Percentiles rank a stretch among this genome's conserved stretches.
These are phyloP conservation scores for Oophaga sylvatica DNA, from an alignment of 2,797 vertebrate species.

Conservation along the genomic window DNA sequence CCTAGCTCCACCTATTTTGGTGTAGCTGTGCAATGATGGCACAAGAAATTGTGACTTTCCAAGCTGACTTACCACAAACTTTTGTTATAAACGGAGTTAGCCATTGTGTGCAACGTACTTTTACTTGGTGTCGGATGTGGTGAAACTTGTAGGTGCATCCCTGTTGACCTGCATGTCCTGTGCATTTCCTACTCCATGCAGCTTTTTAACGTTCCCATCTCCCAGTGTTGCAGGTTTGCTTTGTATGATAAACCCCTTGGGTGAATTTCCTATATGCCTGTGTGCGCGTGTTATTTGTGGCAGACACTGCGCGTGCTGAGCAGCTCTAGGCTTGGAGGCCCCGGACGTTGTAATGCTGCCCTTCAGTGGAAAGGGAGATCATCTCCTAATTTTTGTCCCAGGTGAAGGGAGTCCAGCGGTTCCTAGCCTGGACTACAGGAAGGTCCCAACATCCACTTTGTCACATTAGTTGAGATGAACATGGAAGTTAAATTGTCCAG, in stretches of 20 bases:
- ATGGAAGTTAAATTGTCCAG: slow-evolving; percentile 77
- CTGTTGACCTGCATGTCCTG: not conserved
- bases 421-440: slow-evolving; percentile 97
- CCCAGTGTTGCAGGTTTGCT: slow-evolving; percentile 76
- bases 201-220: slow-evolving; percentile 66
- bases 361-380: slow-evolving; percentile 90
- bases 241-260: slow-evolving; percentile 79
- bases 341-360: slow-evolving; percentile 86
- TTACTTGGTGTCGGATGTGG: not conserved
- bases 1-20: no score
- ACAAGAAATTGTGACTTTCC: no score
- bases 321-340: slow-evolving; percentile 95
- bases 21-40: no score
- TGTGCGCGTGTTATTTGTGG: slow-evolving; percentile 95
- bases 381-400: slow-evolving; percentile 93
- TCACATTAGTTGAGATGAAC: slow-evolving; percentile 80
- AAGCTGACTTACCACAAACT: no score
- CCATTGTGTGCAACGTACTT: not conserved
- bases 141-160: not conserved
- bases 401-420: slow-evolving; percentile 90
- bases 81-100: no score
- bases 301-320: slow-evolving; percentile 89
- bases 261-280: slow-evolving; percentile 97
- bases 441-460: slow-evolving; percentile 89
- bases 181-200: slow-evolving; percentile 64